These are phyloP conservation scores for Calypte anna DNA, from an alignment of 2,113 vertebrate genomes.

Conservation along the genomic window DNA sequence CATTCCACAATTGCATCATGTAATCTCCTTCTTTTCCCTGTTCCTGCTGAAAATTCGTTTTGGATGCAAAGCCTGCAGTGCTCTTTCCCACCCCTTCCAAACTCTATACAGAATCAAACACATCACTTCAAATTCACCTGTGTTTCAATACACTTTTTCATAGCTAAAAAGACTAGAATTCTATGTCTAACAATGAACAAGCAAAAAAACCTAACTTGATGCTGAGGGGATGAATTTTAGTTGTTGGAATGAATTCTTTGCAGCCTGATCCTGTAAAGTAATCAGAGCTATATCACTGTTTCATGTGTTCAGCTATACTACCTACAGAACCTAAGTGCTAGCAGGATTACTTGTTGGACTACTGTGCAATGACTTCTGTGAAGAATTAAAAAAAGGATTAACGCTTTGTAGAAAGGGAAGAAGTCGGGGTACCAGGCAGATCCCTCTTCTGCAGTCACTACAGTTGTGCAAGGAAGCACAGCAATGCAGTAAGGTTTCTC, in stretches of 20 bases:
- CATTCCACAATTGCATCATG: background rate
- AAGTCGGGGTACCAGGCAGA: background rate
- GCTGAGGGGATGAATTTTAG: background rate
- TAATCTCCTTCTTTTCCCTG: background rate
- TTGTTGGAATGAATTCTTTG: background rate
- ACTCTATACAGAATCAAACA: background rate
- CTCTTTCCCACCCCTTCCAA: background rate
- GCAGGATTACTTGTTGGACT: background rate
- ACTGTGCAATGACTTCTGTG: background rate
- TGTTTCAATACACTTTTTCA: background rate
- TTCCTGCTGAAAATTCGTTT: background rate
- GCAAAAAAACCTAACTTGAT: background rate
- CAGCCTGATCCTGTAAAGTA: background rate
- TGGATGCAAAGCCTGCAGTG: background rate
- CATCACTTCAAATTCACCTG: background rate
- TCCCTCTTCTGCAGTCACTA: background rate
- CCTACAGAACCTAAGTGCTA: background rate
- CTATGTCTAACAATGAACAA: background rate
- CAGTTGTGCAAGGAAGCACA: background rate
- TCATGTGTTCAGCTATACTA: background rate
- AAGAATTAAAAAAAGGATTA: background rate
- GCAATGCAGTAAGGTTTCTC: background rate
- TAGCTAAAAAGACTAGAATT: background rate
- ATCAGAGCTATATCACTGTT: background rate
- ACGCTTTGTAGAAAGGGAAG: background rate